Base-by-base conservation (phyloP, 1,140 invertebrate species). In the Galleria mellonella region DNA sequence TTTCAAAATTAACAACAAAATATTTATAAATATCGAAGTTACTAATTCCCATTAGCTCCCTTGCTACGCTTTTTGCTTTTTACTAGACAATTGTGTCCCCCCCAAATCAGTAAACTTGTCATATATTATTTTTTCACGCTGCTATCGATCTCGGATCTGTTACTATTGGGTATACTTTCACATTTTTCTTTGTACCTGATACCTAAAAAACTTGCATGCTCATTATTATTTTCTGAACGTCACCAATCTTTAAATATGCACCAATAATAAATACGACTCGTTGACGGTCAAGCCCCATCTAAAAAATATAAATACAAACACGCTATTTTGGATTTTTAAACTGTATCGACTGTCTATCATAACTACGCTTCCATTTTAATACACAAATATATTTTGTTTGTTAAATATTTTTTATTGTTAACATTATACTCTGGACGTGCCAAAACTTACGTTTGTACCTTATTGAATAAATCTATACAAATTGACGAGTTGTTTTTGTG, bases 291-390 rank as follows among this genome's bases (percentile, higher is more conserved):
- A 83, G 82, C 78, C 78, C 73, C 71, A 73, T 64, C 55, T 46
- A 87, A 82, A 79, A 86, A 86, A 83, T 73, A 74, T 68, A 85
- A 79, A 79, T 83, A 71, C 36, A 87, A 87, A 87, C 84, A 83
- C 37, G 71, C 78, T 41, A 83, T 86, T 74, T 73, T 85, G 67
- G 74, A 85, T 57, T 64, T 78, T n/a, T 83, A 74, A 73, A 37
- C 42, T 50, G 52, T 23, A 23, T 23, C 40, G 44, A 51, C 42
- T 48, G 42, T 57, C 51, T 62, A 44, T 23, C 31, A 23, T 61
- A 59, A 53, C 51, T 58, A 70, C 53, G 74, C 72, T 77, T 81
- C 65, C 71, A 66, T 65, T 62, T 63, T 50, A 47, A 55, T 35
- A 71, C 60, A 71, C 64, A 76, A 78, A 72, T 58, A 35, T 59